phyloP scores from a whole-genome alignment of 2,797 vertebrate species.

The Gymnodraco acuticeps region DNA sequence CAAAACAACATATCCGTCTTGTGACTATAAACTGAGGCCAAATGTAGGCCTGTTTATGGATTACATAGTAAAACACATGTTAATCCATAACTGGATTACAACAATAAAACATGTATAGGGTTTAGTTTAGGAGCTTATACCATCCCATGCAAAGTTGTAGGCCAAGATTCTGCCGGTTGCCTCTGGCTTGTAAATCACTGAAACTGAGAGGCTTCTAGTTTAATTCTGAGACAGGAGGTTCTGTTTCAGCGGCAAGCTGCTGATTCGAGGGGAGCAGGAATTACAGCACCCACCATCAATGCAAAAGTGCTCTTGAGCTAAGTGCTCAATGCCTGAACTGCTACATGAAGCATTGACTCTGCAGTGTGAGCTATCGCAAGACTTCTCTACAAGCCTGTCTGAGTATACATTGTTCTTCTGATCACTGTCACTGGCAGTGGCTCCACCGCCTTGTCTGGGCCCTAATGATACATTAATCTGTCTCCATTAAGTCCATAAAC shows the following conservation, averaged over 20 bases:
- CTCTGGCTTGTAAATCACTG: slow-evolving; percentile 37
- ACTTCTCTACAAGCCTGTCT: slow-evolving; percentile 15
- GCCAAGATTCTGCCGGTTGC: slow-evolving; percentile 21
- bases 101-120: slow-evolving; percentile 14
- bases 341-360: slow-evolving; percentile 30
- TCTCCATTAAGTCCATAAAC: slow-evolving; percentile 63
- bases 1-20: slow-evolving; percentile 30
- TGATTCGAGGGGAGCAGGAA: slow-evolving; percentile 43
- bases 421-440: slow-evolving; percentile 30
- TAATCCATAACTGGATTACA: slow-evolving; percentile 49
- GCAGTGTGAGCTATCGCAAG: slow-evolving; percentile 13
- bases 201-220: slow-evolving; percentile 42
- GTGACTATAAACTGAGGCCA: slow-evolving; percentile 29
- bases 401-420: slow-evolving; percentile 45
- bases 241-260: slow-evolving; percentile 30
- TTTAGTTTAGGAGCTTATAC: slow-evolving; percentile 13
- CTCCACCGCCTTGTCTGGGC: slow-evolving; percentile 38
- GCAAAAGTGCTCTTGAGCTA: slow-evolving; percentile 59
- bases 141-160: not conserved
- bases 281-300: slow-evolving; percentile 24
- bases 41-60: slow-evolving; percentile 23
- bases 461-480: slow-evolving; percentile 70
- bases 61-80: slow-evolving; percentile 35
- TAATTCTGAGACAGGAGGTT: slow-evolving; percentile 38
- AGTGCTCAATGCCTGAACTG: slow-evolving; percentile 21